Base-by-base conservation (phyloP, 2,113 vertebrate species). In the Sarotherodon lohbergeri region DNA sequence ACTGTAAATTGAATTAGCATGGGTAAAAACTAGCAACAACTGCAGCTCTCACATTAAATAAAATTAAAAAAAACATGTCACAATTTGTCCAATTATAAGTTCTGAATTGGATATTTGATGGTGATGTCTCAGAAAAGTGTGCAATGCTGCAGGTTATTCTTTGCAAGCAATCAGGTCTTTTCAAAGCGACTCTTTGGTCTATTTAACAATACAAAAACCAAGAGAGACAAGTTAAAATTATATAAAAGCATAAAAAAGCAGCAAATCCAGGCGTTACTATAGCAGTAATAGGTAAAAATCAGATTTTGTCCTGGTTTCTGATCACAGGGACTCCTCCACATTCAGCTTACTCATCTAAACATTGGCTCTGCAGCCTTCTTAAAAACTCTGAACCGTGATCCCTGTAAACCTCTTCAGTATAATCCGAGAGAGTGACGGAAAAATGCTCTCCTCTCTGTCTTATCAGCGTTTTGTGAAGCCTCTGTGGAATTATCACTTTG, bases 381-480 rank as follows among this genome's bases (percentile, higher is more conserved):
- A 63, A 84, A 84, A 66, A 81, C 85, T 89, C 83, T 80, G 83
- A 82, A 48, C 83, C 83, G 48, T 19, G 19, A 16, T 71, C 57
- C 2, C 43, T 7, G 56, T 34, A n/a, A 59, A 88, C 82, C 0
- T 84, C 78, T 66, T 54, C 48, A 36, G 68, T 50, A 57, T 10
- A 55, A 56, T 68, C 68, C 63, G 78, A 7, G 55, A 52, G 22
- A 19, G 82, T 19, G 34, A 46, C 9, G 4, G 13, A 12, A 79
- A 56, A 71, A 76, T 46, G 78, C 55, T 1, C 81, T 68, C 36
- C 84, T 55, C 3, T 24, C 50, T 12, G 68, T 78, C 88, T 91
- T 90, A 90, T 92, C 91, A 61, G 86, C 63, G 2, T 86, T 91
- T 91, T 82, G 81, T 84, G 85, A 76, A 84, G 71, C 50, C 50